phyloP scores from a whole-genome alignment of 2,888 invertebrate genomes.

The Pseudoips prasinana region DNA sequence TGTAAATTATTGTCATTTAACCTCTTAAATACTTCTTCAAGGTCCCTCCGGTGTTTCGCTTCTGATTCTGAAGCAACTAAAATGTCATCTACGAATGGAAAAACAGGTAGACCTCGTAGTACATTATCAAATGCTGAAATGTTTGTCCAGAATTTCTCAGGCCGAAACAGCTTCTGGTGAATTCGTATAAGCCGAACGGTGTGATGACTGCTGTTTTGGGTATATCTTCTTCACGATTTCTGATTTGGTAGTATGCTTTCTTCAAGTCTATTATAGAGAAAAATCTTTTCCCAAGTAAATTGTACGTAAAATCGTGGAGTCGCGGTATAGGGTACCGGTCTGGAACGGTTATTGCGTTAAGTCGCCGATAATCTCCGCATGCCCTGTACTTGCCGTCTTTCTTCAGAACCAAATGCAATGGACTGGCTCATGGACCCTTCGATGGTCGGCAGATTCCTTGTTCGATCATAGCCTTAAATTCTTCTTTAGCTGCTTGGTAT shows the following conservation, averaged over 20 bases:
- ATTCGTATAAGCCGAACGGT: slow-evolving; percentile 5
- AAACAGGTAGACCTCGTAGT: slow-evolving; percentile 1
- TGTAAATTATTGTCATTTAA: slow-evolving; percentile 1
- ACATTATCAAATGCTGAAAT: slow-evolving; percentile 7
- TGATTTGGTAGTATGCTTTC: slow-evolving; percentile 1
- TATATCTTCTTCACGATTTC: slow-evolving; percentile 2
- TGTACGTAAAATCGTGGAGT: no score
- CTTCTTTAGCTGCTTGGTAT: not conserved
- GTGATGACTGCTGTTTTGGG: slow-evolving; percentile 11
- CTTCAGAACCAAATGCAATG: no score
- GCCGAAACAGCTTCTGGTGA: slow-evolving; percentile 5
- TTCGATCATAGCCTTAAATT: not conserved
- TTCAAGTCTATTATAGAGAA: not conserved
- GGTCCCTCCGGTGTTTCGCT: slow-evolving; percentile 1
- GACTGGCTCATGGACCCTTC: no score
- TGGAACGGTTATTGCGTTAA: not conserved
- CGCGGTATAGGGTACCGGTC: not conserved
- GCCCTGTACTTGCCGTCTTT: no score
- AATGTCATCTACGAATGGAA: slow-evolving; percentile 6
- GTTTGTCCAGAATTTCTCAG: slow-evolving; percentile 3
- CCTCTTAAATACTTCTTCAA: slow-evolving; percentile 2
- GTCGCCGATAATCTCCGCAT: no score
- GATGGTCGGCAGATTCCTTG: no score
- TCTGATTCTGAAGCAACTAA: not conserved
- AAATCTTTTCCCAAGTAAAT: no score